These are phyloP conservation scores for Amphimallon solstitiale DNA, from an alignment of 2,888 invertebrate genomes.

Conservation along the genomic window DNA sequence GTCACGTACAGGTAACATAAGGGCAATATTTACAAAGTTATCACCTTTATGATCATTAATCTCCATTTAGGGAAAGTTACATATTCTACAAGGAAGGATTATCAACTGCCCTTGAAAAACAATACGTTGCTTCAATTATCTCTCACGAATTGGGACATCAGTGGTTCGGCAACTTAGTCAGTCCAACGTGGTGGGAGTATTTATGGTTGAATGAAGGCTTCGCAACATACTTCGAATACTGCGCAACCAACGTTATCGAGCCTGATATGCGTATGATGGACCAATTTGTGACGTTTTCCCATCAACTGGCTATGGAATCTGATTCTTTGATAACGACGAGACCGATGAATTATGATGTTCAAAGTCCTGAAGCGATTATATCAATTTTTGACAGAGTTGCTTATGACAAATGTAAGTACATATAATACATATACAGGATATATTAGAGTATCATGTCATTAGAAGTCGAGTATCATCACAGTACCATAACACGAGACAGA, in stretches of 20 bases:
- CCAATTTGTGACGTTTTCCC: slow-evolving; percentile 58
- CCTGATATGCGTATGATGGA: slow-evolving; percentile 62
- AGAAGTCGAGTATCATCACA: too few relatives aligned
- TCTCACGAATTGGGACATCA: slow-evolving; percentile 77
- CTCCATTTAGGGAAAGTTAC: slow-evolving; percentile 24
- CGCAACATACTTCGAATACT: slow-evolving; percentile 69
- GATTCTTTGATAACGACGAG: slow-evolving; percentile 69
- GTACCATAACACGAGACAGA: too few relatives aligned
- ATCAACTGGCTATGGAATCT: slow-evolving; percentile 67
- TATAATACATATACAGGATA: too few relatives aligned
- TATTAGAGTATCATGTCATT: too few relatives aligned
- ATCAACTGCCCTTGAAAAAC: slow-evolving; percentile 62
- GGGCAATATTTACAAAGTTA: not conserved
- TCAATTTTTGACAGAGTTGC: slow-evolving; percentile 73
- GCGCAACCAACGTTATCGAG: slow-evolving; percentile 59
- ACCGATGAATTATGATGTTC: slow-evolving; percentile 64
- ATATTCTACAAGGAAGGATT: slow-evolving; percentile 20
- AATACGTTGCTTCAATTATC: slow-evolving; percentile 64
- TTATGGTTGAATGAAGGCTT: slow-evolving; percentile 78
- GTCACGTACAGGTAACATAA: slow-evolving; percentile 53
- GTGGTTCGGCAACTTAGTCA: slow-evolving; percentile 76
- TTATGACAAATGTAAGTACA: slow-evolving; percentile 73
- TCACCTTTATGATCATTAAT: not conserved
- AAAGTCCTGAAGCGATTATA: slow-evolving; percentile 67
- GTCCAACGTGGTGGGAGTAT: slow-evolving; percentile 72